Conservation (phyloP, 2,888 invertebrate species). For the Balanococcus diminutus region DNA sequence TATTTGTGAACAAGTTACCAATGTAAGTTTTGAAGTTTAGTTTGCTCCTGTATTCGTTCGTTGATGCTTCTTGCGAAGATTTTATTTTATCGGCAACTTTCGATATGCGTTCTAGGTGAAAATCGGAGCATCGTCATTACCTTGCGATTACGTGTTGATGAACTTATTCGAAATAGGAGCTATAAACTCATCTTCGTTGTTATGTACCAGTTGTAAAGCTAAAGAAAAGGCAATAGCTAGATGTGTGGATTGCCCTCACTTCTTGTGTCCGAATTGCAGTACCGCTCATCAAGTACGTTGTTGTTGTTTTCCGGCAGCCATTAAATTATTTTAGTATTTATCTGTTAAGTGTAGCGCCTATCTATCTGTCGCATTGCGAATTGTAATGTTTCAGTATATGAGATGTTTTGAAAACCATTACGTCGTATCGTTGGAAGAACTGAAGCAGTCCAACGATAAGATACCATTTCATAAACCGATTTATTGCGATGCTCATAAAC, state of each 20-base stretch:
- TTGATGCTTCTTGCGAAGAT: neutral
- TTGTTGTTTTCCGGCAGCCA: too few species aligned
- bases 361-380: neutral
- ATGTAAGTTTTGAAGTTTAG: conserved; percentile 64
- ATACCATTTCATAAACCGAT: conserved; percentile 88
- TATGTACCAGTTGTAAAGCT: conserved; percentile 93
- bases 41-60: neutral
- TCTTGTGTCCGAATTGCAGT: conserved; percentile 91
- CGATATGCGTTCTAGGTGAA: conserved; percentile 67
- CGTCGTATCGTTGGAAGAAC: conserved; percentile 86
- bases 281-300: conserved; percentile 81
- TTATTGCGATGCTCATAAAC: conserved; percentile 81
- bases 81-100: neutral
- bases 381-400: conserved; percentile 70
- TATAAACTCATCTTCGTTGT: conserved; percentile 72
- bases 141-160: conserved; percentile 84
- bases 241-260: conserved; percentile 93
- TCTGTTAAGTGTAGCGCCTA: neutral
- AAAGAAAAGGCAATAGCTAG: conserved; percentile 92
- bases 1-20: conserved; percentile 84
- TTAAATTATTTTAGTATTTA: neutral
- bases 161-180: conserved; percentile 83
- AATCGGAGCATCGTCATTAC: conserved; percentile 77
- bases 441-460: conserved; percentile 76
- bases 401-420: conserved; percentile 94